These are phyloP conservation scores for Oophaga sylvatica DNA, from an alignment of 2,797 vertebrate species.

Conservation along the genomic window DNA sequence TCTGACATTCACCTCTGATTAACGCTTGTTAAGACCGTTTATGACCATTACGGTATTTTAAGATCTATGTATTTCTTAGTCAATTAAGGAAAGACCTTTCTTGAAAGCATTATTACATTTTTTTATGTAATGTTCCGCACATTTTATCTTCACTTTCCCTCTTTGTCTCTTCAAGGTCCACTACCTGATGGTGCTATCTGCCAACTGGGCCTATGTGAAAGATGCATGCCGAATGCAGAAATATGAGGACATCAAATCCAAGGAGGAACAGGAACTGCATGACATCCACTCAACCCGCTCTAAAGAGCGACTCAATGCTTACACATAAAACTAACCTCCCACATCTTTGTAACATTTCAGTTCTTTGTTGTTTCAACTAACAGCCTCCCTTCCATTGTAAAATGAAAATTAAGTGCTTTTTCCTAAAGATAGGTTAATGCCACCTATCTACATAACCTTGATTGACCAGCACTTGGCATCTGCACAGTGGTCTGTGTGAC, in stretches of 20 bases:
- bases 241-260: slow-evolving; percentile 98
- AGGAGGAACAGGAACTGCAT: slow-evolving; percentile 98
- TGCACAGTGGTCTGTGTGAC: slow-evolving; percentile 71
- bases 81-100: not conserved
- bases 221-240: slow-evolving; percentile 99
- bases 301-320: slow-evolving; percentile 98
- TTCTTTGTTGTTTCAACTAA: slow-evolving; percentile 78
- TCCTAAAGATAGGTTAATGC: slow-evolving; percentile 73
- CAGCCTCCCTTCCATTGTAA: slow-evolving; percentile 75
- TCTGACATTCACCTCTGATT: not conserved
- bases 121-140: not conserved
- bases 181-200: slow-evolving; percentile 96
- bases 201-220: slow-evolving; percentile 98
- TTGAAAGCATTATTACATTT: not conserved
- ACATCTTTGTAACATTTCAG: slow-evolving; percentile 68
- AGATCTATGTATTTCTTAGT: not conserved
- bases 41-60: not conserved
- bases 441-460: slow-evolving; percentile 70
- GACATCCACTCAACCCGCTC: slow-evolving; percentile 98
- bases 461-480: slow-evolving; percentile 76
- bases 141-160: not conserved
- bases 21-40: no score
- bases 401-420: slow-evolving; percentile 78
- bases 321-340: slow-evolving; percentile 84
- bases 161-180: slow-evolving; percentile 82